Evolutionary conservation across 2,888 invertebrate species (phyloP).

Genomic region (Adineta ricciae): DNA sequence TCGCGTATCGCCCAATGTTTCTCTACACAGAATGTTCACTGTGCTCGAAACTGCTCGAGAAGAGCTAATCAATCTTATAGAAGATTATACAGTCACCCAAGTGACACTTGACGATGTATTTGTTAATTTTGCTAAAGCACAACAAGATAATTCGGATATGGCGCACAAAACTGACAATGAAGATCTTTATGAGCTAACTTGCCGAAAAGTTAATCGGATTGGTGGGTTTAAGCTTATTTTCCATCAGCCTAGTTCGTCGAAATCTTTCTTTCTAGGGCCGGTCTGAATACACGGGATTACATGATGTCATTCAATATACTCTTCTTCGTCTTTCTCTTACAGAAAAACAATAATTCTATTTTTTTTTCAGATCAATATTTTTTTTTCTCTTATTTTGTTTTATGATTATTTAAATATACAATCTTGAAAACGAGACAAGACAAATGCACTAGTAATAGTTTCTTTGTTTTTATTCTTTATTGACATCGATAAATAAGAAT

Average conservation of each 20-base stretch:
- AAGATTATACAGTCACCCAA: conserved; percentile 27
- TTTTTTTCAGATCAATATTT: background rate
- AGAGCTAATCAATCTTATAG: background rate
- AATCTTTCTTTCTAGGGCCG: background rate
- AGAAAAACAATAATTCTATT: too few relatives aligned
- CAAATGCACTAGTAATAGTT: background rate
- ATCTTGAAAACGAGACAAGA: background rate
- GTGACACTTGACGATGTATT: conserved; percentile 17
- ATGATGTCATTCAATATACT: too few relatives aligned
- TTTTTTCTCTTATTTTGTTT: background rate
- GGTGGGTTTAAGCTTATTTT: background rate
- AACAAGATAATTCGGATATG: background rate
- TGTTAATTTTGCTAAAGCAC: background rate
- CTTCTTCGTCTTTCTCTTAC: too few relatives aligned
- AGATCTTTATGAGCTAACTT: background rate
- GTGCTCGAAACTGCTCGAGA: conserved; percentile 21
- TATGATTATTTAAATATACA: background rate
- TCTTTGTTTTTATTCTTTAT: background rate
- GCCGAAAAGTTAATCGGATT: background rate
- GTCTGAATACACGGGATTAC: too few relatives aligned
- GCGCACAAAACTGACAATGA: background rate
- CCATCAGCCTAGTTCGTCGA: background rate
- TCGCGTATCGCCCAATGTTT: conserved; percentile 42
- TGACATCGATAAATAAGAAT: background rate
- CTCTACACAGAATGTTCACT: conserved; percentile 23